phyloP scores from a whole-genome alignment of 1,140 invertebrate genomes.

The Leptopilina clavipes region DNA sequence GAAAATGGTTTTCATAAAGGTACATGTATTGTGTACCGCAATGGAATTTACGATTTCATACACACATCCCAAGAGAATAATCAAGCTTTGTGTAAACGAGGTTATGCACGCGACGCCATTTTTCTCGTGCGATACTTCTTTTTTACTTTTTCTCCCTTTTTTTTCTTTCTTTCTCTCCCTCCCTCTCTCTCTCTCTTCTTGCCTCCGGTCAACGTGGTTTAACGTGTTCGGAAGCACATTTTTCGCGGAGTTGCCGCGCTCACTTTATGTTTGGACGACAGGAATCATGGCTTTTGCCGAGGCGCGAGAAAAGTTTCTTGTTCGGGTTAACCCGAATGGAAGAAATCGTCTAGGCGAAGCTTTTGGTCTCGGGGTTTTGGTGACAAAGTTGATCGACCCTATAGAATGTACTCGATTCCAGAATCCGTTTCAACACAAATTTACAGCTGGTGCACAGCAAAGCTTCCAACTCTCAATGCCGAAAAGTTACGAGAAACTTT shows the following conservation, averaged over 20 bases:
- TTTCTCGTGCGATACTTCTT: background rate
- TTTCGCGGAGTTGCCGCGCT: slow-evolving; percentile 32
- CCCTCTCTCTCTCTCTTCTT: background rate
- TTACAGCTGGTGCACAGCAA: slow-evolving; percentile 32
- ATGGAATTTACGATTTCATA: slow-evolving; percentile 14
- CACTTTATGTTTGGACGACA: slow-evolving; percentile 10
- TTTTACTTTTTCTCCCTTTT: too few relatives aligned
- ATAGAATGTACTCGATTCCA: slow-evolving; percentile 24
- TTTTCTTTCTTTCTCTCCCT: background rate
- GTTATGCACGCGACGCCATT: slow-evolving; percentile 32
- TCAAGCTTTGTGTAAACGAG: slow-evolving; percentile 24
- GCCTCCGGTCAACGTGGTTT: slow-evolving; percentile 36
- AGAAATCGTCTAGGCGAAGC: slow-evolving; percentile 16
- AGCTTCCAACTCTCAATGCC: slow-evolving; percentile 23
- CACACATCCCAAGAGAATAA: slow-evolving; percentile 3
- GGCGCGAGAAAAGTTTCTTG: slow-evolving; percentile 31
- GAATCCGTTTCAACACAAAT: slow-evolving; percentile 34
- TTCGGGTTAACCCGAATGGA: slow-evolving; percentile 32
- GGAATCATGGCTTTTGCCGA: slow-evolving; percentile 26
- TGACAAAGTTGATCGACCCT: slow-evolving; percentile 33
- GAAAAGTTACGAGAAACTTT: slow-evolving; percentile 34
- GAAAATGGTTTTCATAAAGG: slow-evolving; percentile 4
- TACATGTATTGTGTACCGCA: background rate
- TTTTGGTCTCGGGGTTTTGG: background rate
- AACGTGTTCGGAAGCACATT: slow-evolving; percentile 38